A percentile compares a stretch with the other conserved stretches of the same genome.
phyloP scores from a whole-genome alignment of 2,113 vertebrate species.

The Elephantulus edwardii region DNA sequence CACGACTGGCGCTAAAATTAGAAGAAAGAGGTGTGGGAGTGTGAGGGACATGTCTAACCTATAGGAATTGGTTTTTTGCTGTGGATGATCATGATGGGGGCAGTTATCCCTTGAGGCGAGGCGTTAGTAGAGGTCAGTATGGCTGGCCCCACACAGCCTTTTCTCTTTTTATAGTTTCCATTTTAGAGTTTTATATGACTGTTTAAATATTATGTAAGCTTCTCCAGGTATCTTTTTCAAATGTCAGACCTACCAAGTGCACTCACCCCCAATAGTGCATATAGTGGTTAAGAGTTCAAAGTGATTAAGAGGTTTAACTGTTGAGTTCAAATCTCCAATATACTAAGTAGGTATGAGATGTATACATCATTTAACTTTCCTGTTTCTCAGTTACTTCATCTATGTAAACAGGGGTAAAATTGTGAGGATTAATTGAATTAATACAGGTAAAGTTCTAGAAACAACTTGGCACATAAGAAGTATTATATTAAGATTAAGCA shows the following conservation, averaged over 20 bases:
- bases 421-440: background rate
- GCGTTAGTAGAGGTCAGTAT: too few species aligned
- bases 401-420: conserved; percentile 43
- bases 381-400: background rate
- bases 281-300: background rate
- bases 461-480: background rate
- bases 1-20: too few species aligned
- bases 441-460: background rate
- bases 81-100: too few species aligned
- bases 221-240: background rate
- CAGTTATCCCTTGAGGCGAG: too few species aligned
- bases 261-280: background rate
- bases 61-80: too few species aligned
- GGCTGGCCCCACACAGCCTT: too few species aligned
- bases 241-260: background rate
- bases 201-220: conserved; percentile 16
- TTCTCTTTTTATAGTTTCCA: too few species aligned
- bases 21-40: too few species aligned
- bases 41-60: too few species aligned
- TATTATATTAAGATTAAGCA: conserved; percentile 3
- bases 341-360: background rate
- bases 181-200: conserved; percentile 6
- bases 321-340: conserved; percentile 7
- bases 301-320: background rate
- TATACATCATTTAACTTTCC: conserved; percentile 10